phyloP scores from a whole-genome alignment of 2,113 vertebrate species.

The Phylloscopus trochiloides region DNA sequence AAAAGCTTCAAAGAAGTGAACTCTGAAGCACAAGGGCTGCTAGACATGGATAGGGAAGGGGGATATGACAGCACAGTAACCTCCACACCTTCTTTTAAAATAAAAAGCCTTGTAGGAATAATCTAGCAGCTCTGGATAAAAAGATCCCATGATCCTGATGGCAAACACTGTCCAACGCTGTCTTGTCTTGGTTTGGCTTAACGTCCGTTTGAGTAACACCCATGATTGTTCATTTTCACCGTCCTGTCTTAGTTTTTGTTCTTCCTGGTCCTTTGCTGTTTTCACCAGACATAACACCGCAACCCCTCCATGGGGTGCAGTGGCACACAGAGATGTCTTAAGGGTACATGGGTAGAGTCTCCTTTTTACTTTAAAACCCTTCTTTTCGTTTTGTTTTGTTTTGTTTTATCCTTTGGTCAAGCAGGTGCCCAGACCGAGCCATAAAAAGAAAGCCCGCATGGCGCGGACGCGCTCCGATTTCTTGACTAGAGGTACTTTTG shows the following conservation, averaged over 20 bases:
- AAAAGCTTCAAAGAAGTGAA: slow-evolving; percentile 8
- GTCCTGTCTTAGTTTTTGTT: slow-evolving; percentile 5
- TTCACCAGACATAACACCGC: neutral
- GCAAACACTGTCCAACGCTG: neutral
- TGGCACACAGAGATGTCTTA: slow-evolving; percentile 14
- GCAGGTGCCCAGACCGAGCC: slow-evolving; percentile 83
- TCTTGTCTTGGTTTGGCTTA: slow-evolving; percentile 53
- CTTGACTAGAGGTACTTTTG: slow-evolving; percentile 92
- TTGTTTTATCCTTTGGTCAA: slow-evolving; percentile 82
- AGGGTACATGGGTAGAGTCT: slow-evolving; percentile 30
- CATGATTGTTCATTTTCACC: neutral
- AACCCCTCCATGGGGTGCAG: neutral
- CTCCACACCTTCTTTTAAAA: neutral
- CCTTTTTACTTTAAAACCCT: slow-evolving; percentile 54
- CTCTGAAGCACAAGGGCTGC: neutral
- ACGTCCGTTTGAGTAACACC: neutral
- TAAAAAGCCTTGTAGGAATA: neutral
- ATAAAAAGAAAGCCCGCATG: slow-evolving; percentile 99
- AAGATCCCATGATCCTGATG: neutral
- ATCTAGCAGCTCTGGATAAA: neutral
- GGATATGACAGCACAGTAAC: neutral
- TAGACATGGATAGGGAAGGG: neutral
- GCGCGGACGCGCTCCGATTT: slow-evolving; percentile 99
- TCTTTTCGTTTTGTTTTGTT: slow-evolving; percentile 75
- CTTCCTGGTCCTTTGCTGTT: neutral